phyloP scores from a whole-genome alignment of 2,888 invertebrate species.

The Carpatolechia fugitivella region DNA sequence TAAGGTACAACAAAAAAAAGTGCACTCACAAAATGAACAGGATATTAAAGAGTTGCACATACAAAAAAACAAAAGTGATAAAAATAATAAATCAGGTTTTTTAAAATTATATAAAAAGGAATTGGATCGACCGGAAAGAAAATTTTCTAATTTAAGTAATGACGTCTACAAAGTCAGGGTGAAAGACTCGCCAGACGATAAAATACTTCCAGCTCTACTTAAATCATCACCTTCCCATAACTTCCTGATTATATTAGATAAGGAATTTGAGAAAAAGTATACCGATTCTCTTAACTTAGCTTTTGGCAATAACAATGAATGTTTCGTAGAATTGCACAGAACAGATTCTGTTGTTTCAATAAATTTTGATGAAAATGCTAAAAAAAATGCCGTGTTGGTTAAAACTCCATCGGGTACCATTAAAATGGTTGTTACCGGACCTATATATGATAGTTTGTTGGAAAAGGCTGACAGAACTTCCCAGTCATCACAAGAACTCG shows the following conservation, averaged over 20 bases:
- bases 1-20: no score
- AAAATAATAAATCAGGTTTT: no score
- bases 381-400: conserved; percentile 40
- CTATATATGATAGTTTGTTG: conserved; percentile 21
- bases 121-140: no score
- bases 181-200: conserved; percentile 22
- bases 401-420: conserved; percentile 47
- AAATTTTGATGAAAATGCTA: conserved; percentile 33
- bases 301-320: conserved; percentile 31
- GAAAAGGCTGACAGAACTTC: conserved; percentile 10
- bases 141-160: conserved; percentile 1
- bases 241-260: conserved; percentile 50
- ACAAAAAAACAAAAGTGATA: not conserved
- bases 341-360: conserved; percentile 45
- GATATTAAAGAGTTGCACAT: no score
- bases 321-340: conserved; percentile 36
- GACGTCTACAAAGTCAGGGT: conserved; percentile 37
- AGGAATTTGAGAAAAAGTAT: conserved; percentile 53
- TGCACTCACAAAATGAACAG: no score
- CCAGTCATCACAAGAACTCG: not conserved
- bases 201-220: conserved; percentile 38
- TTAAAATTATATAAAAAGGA: not conserved
- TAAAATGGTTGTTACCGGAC: conserved; percentile 37
- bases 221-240: conserved; percentile 46
- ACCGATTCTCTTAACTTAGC: conserved; percentile 33